A percentile compares a stretch with the other conserved stretches of the same genome.
phyloP scores from a whole-genome alignment of 2,797 vertebrate genomes.

The Loris lydekkerianus region DNA sequence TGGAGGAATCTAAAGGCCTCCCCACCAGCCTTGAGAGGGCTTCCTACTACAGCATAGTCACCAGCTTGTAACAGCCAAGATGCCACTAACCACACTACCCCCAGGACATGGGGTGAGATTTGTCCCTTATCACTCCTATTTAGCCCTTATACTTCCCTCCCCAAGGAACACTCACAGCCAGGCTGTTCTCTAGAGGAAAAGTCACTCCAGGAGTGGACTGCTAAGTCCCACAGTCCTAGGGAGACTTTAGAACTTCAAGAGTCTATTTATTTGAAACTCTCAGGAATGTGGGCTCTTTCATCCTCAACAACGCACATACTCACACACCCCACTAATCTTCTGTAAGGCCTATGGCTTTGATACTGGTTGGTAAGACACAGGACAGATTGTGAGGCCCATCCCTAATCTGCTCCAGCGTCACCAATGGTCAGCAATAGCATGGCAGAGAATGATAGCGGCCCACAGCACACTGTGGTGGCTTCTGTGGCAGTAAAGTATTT shows the following conservation, averaged over 20 bases:
- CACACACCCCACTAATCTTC: background rate
- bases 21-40: background rate
- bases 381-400: background rate
- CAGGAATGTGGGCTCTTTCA: background rate
- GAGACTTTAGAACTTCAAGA: background rate
- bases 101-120: background rate
- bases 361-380: background rate
- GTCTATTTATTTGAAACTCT: background rate
- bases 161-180: background rate
- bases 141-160: background rate
- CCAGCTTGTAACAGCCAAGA: background rate
- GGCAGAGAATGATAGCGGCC: background rate
- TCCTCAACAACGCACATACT: background rate
- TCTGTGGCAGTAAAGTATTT: background rate
- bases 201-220: background rate
- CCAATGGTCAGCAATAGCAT: background rate
- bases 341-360: background rate
- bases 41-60: background rate
- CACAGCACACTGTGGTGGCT: background rate
- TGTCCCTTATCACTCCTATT: background rate
- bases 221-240: background rate
- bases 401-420: background rate
- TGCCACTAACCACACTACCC: background rate
- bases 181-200: background rate
- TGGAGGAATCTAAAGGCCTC: background rate